Evolutionary conservation across 2,888 invertebrate species (phyloP).

Genomic region (Helleia helle): DNA sequence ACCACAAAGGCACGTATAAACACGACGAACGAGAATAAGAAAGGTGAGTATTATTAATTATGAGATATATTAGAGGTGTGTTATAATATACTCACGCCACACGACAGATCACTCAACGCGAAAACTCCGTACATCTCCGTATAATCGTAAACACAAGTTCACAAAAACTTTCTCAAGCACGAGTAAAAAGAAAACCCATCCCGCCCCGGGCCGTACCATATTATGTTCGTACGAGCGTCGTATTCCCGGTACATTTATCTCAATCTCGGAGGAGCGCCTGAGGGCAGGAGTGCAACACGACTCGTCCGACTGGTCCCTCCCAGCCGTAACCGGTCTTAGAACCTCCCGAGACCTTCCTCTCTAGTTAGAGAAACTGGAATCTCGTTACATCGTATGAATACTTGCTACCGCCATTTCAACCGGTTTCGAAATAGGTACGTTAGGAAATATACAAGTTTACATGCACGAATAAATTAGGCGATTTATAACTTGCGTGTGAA

Average conservation of each 20-base stretch:
- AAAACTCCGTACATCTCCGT: slow-evolving; percentile 22
- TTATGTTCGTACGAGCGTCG: slow-evolving; percentile 28
- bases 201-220: slow-evolving; percentile 24
- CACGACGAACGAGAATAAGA: too few relatives aligned
- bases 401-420: slow-evolving; percentile 20
- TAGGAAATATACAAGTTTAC: background rate
- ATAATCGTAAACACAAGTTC: slow-evolving; percentile 25
- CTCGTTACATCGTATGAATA: slow-evolving; percentile 30
- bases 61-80: too few relatives aligned
- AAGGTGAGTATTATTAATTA: too few relatives aligned
- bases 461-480: background rate
- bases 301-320: slow-evolving; percentile 33
- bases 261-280: slow-evolving; percentile 40
- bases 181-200: slow-evolving; percentile 26
- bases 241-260: slow-evolving; percentile 46
- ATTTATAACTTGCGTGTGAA: slow-evolving; percentile 4
- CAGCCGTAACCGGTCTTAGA: slow-evolving; percentile 37
- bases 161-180: slow-evolving; percentile 34
- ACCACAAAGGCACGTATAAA: too few relatives aligned
- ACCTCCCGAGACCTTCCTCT: slow-evolving; percentile 31
- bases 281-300: slow-evolving; percentile 46
- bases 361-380: slow-evolving; percentile 51
- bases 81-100: slow-evolving; percentile 21
- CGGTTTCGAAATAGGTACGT: slow-evolving; percentile 4
- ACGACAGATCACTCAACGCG: slow-evolving; percentile 21